A percentile compares a stretch with the other conserved stretches of the same genome.
Evolutionary conservation across 2,888 invertebrate genomes (phyloP).

Genomic region (Macrophya annulata): DNA sequence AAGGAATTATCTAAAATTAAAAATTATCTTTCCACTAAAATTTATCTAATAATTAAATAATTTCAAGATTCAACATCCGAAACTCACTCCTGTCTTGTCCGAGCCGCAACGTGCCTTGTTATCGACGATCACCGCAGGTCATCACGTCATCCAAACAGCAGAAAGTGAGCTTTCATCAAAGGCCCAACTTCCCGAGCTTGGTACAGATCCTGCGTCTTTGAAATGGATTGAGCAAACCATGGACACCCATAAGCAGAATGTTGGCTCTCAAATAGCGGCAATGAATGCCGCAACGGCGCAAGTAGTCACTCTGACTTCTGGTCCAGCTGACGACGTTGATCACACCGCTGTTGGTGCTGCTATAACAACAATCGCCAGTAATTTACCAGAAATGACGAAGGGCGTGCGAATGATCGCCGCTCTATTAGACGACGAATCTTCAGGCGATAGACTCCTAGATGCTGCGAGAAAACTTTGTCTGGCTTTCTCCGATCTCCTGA

Average conservation of each 20-base stretch:
- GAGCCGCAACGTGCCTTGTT: constrained; percentile 97
- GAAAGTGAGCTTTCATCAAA: constrained; percentile 88
- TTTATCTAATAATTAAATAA: constrained; percentile 66
- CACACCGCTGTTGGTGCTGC: constrained; percentile 98
- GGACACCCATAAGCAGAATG: constrained; percentile 97
- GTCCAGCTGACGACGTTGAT: constrained; percentile 93
- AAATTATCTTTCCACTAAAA: constrained; percentile 13
- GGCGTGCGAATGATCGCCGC: constrained; percentile 98
- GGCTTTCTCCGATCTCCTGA: constrained; percentile 96
- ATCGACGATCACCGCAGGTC: constrained; percentile 94
- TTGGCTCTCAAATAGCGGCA: constrained; percentile 98
- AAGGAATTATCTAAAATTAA: not conserved
- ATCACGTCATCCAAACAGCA: constrained; percentile 93
- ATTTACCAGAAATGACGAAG: constrained; percentile 97
- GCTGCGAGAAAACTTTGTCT: constrained; percentile 95
- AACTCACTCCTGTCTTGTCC: constrained; percentile 91
- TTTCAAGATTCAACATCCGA: constrained; percentile 89
- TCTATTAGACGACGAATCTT: constrained; percentile 92
- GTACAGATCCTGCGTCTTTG: constrained; percentile 91
- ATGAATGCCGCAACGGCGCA: constrained; percentile 99
- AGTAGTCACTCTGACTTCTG: constrained; percentile 94
- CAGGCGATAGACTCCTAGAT: constrained; percentile 92
- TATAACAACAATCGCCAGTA: constrained; percentile 97
- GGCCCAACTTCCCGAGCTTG: constrained; percentile 87
- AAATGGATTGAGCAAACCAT: constrained; percentile 97